A percentile compares a stretch with the other conserved stretches of the same genome.
Conservation (phyloP, 2,797 vertebrate genomes). For the Labeo calbasu region DNA sequence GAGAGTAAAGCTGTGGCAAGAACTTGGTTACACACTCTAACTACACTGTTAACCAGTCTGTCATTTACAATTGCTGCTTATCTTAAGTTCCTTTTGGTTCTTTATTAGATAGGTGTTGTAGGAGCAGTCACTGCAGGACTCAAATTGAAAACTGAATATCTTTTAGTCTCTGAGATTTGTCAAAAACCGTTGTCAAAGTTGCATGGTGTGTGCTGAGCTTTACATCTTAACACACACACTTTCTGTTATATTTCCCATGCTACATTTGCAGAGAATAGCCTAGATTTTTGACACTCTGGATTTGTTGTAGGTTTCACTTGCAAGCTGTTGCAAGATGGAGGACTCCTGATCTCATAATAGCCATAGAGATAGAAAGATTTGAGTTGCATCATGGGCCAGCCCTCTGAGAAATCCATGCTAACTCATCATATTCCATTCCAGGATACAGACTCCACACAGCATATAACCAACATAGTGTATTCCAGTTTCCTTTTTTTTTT, state of each 20-base stretch:
- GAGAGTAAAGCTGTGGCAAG: neutral
- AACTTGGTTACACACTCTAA: neutral
- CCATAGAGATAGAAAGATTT: conserved; percentile 53
- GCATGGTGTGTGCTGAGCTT: neutral
- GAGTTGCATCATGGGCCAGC: conserved; percentile 49
- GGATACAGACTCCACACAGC: neutral
- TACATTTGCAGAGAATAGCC: conserved; percentile 45
- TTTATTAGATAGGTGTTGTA: neutral
- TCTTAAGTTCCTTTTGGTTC: neutral
- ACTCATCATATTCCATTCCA: neutral
- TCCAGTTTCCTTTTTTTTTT: neutral
- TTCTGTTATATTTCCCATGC: conserved; percentile 15
- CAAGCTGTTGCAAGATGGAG: conserved; percentile 56
- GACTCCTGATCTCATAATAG: conserved; percentile 58
- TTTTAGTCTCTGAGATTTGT: neutral
- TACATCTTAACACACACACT: neutral
- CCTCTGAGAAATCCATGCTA: neutral
- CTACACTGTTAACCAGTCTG: neutral
- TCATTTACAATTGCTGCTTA: neutral
- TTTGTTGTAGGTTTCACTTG: conserved; percentile 59
- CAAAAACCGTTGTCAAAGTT: neutral
- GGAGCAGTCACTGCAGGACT: neutral
- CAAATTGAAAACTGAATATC: neutral
- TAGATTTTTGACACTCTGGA: conserved; percentile 56
- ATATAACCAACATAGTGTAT: neutral